A percentile compares a stretch with the other conserved stretches of the same genome.
These are phyloP conservation scores for Diadromus collaris DNA, from an alignment of 2,888 invertebrate genomes.

Conservation along the genomic window DNA sequence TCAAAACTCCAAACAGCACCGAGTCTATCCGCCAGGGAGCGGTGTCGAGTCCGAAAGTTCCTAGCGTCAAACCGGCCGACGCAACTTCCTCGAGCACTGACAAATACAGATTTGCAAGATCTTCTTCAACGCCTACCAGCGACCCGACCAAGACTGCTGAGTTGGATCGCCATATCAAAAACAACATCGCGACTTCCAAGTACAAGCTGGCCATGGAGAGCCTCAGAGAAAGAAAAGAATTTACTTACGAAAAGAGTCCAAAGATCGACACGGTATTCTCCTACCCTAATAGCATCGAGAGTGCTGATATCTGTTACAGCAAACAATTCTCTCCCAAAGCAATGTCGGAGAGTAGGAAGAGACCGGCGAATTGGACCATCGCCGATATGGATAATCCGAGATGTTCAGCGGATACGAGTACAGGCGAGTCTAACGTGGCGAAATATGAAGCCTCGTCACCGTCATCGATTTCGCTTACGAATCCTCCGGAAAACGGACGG, in stretches of 20 bases:
- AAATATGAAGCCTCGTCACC: constrained; percentile 31
- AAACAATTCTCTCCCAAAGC: constrained; percentile 69
- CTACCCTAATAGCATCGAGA: constrained; percentile 65
- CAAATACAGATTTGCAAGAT: constrained; percentile 64
- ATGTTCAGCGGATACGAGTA: constrained; percentile 41
- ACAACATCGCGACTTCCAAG: constrained; percentile 59
- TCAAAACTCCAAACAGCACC: constrained; percentile 64
- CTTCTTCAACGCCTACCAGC: constrained; percentile 60
- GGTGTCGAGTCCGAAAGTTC: constrained; percentile 69
- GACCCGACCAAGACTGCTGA: constrained; percentile 64
- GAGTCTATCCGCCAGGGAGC: constrained; percentile 59
- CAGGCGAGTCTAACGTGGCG: neutral
- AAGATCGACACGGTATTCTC: constrained; percentile 65
- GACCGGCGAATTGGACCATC: constrained; percentile 68
- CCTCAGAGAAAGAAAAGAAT: constrained; percentile 66
- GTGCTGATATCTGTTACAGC: constrained; percentile 63
- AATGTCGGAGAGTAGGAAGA: constrained; percentile 65
- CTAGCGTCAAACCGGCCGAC: constrained; percentile 62
- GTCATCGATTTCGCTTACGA: constrained; percentile 51
- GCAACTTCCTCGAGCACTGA: constrained; percentile 53
- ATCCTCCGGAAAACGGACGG: constrained; percentile 53
- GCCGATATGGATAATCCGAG: constrained; percentile 66
- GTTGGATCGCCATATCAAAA: constrained; percentile 69
- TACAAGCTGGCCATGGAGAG: constrained; percentile 64
- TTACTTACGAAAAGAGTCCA: constrained; percentile 65